These are phyloP conservation scores for Grammomys dolichurus DNA, from an alignment of 2,113 vertebrate species.

Conservation along the genomic window DNA sequence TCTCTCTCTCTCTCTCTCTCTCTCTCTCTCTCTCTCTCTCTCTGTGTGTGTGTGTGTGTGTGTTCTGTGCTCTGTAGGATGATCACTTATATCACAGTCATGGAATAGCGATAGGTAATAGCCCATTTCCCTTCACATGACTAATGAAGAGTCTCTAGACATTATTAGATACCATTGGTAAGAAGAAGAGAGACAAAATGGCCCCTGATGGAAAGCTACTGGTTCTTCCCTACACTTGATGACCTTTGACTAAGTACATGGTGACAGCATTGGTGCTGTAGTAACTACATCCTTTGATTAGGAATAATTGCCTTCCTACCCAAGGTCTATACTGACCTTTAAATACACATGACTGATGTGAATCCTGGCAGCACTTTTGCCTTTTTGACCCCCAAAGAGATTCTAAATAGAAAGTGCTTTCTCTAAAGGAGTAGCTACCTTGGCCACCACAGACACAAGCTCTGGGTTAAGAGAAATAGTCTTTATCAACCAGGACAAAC, in stretches of 20 bases:
- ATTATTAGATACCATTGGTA: background rate
- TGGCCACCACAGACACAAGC: background rate
- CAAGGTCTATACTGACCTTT: background rate
- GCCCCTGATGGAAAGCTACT: background rate
- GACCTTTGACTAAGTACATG: background rate
- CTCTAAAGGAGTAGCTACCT: background rate
- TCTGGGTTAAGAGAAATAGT: background rate
- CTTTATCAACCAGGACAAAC: background rate
- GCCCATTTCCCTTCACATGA: background rate
- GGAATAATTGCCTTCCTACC: background rate
- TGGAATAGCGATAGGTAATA: background rate
- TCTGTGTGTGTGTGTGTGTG: background rate
- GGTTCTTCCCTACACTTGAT: background rate
- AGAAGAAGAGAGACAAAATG: background rate
- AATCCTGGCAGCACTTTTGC: background rate
- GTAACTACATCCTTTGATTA: background rate
- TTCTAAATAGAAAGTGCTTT: background rate
- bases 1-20: too few relatives aligned
- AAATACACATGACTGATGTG: background rate
- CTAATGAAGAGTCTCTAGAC: background rate
- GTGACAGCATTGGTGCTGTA: background rate
- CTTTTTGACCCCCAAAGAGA: background rate
- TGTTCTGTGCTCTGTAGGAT: background rate
- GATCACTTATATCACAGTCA: background rate
- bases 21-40: too few relatives aligned